Evolutionary conservation across 2,113 vertebrate genomes (phyloP), one percentile per base, ranked within the genome.

Genomic region (Vulpes vulpes): DNA sequence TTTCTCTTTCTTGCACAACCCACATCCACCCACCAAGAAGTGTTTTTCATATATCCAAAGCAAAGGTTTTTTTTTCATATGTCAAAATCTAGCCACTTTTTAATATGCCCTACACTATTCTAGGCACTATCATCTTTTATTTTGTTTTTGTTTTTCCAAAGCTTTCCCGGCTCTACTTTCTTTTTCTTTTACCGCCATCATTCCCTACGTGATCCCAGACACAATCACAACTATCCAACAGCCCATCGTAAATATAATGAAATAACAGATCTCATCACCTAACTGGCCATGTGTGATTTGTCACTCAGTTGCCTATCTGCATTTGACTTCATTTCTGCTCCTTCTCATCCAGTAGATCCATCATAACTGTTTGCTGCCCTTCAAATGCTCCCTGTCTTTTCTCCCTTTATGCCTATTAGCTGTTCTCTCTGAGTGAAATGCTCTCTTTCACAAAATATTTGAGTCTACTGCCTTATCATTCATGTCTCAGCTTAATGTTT

Each of bases 181-280:
- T 49, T 94, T 65, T 17, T 53, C 8, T 51, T 76, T 89, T 89
- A 14, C 32, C 38, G 19, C 15, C 1, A 43, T n/a, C 49, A 35
- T 27, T 9, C 0, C 6, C 8, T 49, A 9, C 7, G 11, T 43
- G 2, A 25, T 2, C 1, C 1, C 10, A 59, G 3, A 35, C 11
- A 79, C 25, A 60, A 57, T 51, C 64, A n/a, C 65, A 65, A 71
- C 35, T 43, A 84, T 25, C 57, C 64, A 59, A 9, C 12, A 82
- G 51, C 15, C 7, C 30, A 38, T 53, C 43, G 19, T 95, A 71
- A 81, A 23, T 55, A 49, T 10, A 57, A 17, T 19, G 11, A 76
- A 87, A 8, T 65, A 17, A 19, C 12, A 16, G 8, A 53, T 81
- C 12, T 65, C 2, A 8, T 57, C 38, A n/a, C 23, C 11, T 64